phyloP scores from a whole-genome alignment of 2,113 vertebrate species.

The Actenoides lindsayi region DNA sequence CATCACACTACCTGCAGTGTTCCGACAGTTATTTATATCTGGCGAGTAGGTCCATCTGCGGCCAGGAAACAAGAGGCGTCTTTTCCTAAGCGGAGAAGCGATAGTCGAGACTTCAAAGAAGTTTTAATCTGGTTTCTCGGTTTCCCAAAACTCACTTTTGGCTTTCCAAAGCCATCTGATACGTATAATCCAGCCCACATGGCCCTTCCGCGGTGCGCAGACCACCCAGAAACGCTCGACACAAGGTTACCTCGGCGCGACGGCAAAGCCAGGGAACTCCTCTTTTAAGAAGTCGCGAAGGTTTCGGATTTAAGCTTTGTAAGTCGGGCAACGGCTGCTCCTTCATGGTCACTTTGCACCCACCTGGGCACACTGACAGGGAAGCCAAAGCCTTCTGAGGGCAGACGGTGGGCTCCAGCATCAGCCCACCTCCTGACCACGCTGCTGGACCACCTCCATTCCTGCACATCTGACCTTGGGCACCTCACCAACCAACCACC shows the following conservation, averaged over 20 bases:
- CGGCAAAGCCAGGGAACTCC: background rate
- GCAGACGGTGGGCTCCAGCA: background rate
- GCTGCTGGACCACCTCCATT: background rate
- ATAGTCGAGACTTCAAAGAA: constrained; percentile 38
- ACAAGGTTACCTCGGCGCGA: background rate
- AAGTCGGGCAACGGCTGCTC: background rate
- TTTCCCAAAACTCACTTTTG: constrained; percentile 18
- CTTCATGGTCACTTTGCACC: background rate
- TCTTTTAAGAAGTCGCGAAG: background rate
- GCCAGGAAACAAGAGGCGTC: background rate
- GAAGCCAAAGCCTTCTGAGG: background rate
- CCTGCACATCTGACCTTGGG: rapidly evolving
- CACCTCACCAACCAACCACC: too few species aligned
- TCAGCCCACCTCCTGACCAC: rapidly evolving
- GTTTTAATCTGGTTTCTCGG: constrained; percentile 38
- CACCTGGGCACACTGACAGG: background rate
- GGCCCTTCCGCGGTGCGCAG: constrained; percentile 23
- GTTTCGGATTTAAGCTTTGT: background rate
- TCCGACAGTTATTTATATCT: constrained; percentile 65
- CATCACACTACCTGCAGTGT: constrained; percentile 58
- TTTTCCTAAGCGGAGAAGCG: background rate
- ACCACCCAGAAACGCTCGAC: constrained; percentile 58
- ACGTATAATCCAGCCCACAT: constrained; percentile 48
- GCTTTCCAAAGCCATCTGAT: constrained; percentile 63
- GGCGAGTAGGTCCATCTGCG: constrained; percentile 24